phyloP scores from a whole-genome alignment of 2,113 vertebrate genomes.

The Colossoma macropomum region DNA sequence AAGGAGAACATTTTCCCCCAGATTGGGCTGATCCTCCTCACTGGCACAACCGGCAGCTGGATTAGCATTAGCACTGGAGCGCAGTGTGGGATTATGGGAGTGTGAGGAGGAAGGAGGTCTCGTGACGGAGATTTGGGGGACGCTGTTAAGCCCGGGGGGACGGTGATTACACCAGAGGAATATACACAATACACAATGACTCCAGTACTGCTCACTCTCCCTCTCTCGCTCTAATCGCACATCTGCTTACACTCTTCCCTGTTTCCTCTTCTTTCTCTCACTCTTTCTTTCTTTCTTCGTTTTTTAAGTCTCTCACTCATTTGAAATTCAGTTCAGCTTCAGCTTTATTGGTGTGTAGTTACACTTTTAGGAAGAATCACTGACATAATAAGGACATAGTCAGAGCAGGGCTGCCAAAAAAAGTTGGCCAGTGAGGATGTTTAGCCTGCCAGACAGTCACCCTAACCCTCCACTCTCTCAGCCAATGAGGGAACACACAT shows the following conservation, averaged over 20 bases:
- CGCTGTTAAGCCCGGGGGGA: neutral
- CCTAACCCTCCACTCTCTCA: no score
- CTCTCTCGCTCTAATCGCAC: neutral
- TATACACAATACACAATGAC: neutral
- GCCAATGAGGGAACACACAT: no score
- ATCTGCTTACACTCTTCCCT: neutral
- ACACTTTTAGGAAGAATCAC: no score
- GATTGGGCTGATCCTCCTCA: neutral
- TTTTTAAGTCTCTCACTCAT: neutral
- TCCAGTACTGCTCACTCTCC: neutral
- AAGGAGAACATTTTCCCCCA: neutral
- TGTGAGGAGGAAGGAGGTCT: conserved; percentile 17
- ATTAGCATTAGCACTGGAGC: neutral
- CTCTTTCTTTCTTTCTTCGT: neutral
- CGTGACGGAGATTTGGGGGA: conserved; percentile 5
- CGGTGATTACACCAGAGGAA: neutral
- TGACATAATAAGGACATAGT: no score
- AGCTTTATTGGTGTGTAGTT: no score
- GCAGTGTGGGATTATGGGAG: conserved; percentile 2
- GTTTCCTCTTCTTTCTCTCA: neutral
- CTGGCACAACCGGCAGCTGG: neutral
- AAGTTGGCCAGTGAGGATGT: no score
- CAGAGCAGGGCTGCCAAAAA: no score
- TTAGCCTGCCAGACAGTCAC: no score
- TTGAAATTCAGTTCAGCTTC: no score